A percentile compares a stretch with the other conserved stretches of the same genome.
Conservation (phyloP, 2,797 vertebrate species). For the Eospalax fontanierii region DNA sequence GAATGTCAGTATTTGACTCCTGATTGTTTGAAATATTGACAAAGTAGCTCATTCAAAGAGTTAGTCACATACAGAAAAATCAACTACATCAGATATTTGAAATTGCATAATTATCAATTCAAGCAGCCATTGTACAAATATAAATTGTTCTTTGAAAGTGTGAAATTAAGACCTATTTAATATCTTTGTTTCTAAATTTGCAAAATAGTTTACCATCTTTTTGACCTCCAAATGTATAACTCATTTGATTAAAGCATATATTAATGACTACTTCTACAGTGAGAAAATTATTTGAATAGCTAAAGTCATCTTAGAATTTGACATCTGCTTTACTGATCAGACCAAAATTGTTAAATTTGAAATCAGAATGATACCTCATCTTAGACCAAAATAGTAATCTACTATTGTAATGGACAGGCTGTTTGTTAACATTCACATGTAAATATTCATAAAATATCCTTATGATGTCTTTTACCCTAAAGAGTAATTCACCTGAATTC, state of each 20-base stretch:
- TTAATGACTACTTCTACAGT: background rate
- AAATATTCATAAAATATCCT: conserved; percentile 61
- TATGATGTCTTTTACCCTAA: background rate
- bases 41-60: background rate
- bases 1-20: background rate
- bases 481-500: conserved; percentile 20
- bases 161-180: background rate
- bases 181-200: background rate
- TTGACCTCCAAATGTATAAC: background rate
- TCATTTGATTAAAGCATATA: background rate
- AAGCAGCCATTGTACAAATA: background rate
- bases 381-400: conserved; percentile 34
- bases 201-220: background rate
- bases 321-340: background rate
- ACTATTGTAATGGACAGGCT: background rate
- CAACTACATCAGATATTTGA: background rate
- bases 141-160: background rate
- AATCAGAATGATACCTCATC: background rate
- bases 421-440: conserved; percentile 65
- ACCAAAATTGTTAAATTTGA: conserved; percentile 24
- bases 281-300: background rate
- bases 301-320: conserved; percentile 12
- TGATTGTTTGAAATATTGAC: background rate
- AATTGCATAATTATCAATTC: background rate
- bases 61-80: conserved; percentile 6